Evolutionary conservation across 2,113 vertebrate genomes (phyloP), one percentile per base, ranked within the genome.

Genomic region (Lophius piscatorius): DNA sequence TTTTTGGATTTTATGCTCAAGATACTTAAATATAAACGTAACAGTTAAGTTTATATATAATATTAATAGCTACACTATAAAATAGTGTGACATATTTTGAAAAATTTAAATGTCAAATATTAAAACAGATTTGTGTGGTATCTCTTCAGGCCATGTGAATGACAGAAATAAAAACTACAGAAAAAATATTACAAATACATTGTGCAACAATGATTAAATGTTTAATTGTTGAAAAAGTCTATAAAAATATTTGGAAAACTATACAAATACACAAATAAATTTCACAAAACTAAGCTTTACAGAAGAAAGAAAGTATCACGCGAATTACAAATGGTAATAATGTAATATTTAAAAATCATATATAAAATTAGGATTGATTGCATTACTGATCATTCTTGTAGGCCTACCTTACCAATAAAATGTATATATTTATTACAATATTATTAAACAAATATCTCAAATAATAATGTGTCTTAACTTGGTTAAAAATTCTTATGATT

Each of bases 181-280:
- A 7, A 62, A 29, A 49, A 1, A 2, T 2, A 10, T 35, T 48
- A 35, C 1, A 22, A 66, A 60, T 22, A 2, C 6, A n/a, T n/a
- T n/a, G n/a, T n/a, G n/a, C n/a, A n/a, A n/a, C n/a, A n/a, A n/a
- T 44, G 6, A 40, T n/a, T 3, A 63, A 0, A 50, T 33, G 9
- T 71, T 76, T 79, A 33, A 42, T 62, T 12, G 6, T 14, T 29
- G 6, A 4, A 2, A 29, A 14, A 44, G 1, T 39, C 5, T 66
- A 49, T 2, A 71, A 55, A 84, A 78, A 67, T 38, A 52, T 55
- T 1, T 24, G 39, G 3, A 61, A 76, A 62, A 55, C 14, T 31
- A 17, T 34, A 74, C 6, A 68, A 24, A 45, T 31, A 26, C 28
- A 75, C 11, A 69, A 31, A 46, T 23, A 73, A 40, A 44, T 62